A percentile compares a stretch with the other conserved stretches of the same genome.
Conservation (phyloP, 2,888 invertebrate species). For the Bombylius major region DNA sequence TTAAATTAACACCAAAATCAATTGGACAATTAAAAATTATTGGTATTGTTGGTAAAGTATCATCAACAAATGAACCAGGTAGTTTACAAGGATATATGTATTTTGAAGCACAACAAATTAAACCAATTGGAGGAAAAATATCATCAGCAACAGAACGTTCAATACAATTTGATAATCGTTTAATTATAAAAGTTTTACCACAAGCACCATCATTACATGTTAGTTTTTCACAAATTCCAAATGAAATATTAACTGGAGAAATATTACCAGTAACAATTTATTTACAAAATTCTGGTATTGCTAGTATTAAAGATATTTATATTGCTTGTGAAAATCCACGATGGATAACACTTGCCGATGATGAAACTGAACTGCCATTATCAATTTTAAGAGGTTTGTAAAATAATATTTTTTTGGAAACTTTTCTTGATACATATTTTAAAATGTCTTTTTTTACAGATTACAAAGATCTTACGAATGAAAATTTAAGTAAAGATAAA, state of each 20-base stretch:
- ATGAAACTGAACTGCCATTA: slow-evolving; percentile 28
- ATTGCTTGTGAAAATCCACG: slow-evolving; percentile 41
- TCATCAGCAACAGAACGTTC: slow-evolving; percentile 10
- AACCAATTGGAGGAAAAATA: slow-evolving; percentile 20
- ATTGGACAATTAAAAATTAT: slow-evolving; percentile 61
- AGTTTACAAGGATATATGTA: slow-evolving; percentile 29
- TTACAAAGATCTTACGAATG: slow-evolving; percentile 30
- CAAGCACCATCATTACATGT: slow-evolving; percentile 72
- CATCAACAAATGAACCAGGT: slow-evolving; percentile 29
- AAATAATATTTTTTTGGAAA: not conserved
- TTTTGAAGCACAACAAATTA: slow-evolving; percentile 30
- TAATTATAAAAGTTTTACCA: slow-evolving; percentile 63
- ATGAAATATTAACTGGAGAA: slow-evolving; percentile 58
- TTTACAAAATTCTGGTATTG: slow-evolving; percentile 50
- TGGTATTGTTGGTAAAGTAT: slow-evolving; percentile 47
- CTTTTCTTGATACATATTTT: not conserved
- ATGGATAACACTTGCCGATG: slow-evolving; percentile 29
- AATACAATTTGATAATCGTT: slow-evolving; percentile 45
- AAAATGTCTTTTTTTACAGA: slow-evolving; percentile 16
- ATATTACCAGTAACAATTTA: slow-evolving; percentile 50
- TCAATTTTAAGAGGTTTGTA: slow-evolving; percentile 31
- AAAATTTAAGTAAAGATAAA: slow-evolving; percentile 34
- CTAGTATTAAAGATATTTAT: slow-evolving; percentile 45
- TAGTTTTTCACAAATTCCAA: slow-evolving; percentile 48
- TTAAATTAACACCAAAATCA: slow-evolving; percentile 59